phyloP scores from a whole-genome alignment of 2,113 vertebrate genomes.

The Oophaga pumilio region DNA sequence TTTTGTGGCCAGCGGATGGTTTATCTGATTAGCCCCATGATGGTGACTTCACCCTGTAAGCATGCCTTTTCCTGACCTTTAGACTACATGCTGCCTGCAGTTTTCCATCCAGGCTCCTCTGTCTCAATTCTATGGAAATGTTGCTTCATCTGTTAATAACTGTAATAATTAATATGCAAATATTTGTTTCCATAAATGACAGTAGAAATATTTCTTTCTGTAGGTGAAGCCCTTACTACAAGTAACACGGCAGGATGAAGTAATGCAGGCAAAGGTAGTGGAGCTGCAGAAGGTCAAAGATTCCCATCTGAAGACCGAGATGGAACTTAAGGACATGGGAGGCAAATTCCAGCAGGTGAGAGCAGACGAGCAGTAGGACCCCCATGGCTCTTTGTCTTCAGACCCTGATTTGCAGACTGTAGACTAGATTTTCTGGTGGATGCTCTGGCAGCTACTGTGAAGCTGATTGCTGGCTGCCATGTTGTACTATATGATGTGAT shows the following conservation, averaged over 20 bases:
- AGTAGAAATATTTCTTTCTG: background rate
- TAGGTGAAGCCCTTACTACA: slow-evolving; percentile 91
- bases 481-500: background rate
- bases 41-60: no score
- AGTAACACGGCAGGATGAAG: slow-evolving; percentile 88
- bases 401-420: background rate
- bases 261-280: slow-evolving; percentile 81
- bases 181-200: background rate
- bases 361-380: background rate
- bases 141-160: background rate
- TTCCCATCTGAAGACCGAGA: slow-evolving; percentile 74
- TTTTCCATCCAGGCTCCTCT: background rate
- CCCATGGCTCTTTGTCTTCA: background rate
- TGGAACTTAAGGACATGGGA: slow-evolving; percentile 77
- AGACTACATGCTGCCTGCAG: background rate
- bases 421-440: background rate
- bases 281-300: slow-evolving; percentile 86
- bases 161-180: background rate
- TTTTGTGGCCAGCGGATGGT: no score
- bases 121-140: background rate
- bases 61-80: background rate
- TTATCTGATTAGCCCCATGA: no score
- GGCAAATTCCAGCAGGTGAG: slow-evolving; percentile 78
- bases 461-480: background rate
- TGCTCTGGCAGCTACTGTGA: background rate